Evolutionary conservation across 1,140 invertebrate genomes (phyloP), one percentile per base, ranked within the genome.

Genomic region (Brachionus plicatilis): DNA sequence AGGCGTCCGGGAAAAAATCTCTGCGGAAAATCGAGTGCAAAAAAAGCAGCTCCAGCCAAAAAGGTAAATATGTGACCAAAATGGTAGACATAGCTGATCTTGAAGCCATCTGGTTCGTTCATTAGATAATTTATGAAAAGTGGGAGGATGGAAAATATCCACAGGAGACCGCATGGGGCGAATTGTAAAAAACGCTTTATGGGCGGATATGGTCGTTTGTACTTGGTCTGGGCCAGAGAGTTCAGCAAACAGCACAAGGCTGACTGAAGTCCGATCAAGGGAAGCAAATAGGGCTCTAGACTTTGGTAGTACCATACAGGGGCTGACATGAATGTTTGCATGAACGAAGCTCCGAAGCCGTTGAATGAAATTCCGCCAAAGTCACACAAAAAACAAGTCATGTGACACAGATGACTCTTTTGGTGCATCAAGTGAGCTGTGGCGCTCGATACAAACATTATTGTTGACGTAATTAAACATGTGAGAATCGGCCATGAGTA

Each of bases 361-460:
- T 87, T 86, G 8, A 88, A 70, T 14, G 86, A 86, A 17, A 88
- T 86, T 27, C 88, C 88, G 60, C 86, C 86, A 75, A 88, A 89
- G 83, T 89, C 88, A 8, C 87, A 72, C 70, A 88, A 82, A 75
- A 87, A 88, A 37, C 86, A 86, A 8, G 86, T 85, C 84, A 88
- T 87, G 72, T 89, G 88, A 27, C 86, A 76, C 50, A 84, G 60
- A n/a, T 85, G 76, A 1, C 87, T 88, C 65, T 87, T 87, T 37
- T 86, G 86, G 72, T 89, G 88, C 20, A 88, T 76, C 5, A 88
- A 85, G 85, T 89, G 88, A 14, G 87, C 87, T 7, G 83, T 47
- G 7, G 86, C 78, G 68, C 87, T 88, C 5, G 60, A 86, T 76
- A 11, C 85, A 83, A 45, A 86, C 85, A 60, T 86, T 84, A 24